Percentiles rank a stretch among this genome's conserved stretches.
Conservation (phyloP, 2,113 vertebrate species). For the Ginglymostoma cirratum region DNA sequence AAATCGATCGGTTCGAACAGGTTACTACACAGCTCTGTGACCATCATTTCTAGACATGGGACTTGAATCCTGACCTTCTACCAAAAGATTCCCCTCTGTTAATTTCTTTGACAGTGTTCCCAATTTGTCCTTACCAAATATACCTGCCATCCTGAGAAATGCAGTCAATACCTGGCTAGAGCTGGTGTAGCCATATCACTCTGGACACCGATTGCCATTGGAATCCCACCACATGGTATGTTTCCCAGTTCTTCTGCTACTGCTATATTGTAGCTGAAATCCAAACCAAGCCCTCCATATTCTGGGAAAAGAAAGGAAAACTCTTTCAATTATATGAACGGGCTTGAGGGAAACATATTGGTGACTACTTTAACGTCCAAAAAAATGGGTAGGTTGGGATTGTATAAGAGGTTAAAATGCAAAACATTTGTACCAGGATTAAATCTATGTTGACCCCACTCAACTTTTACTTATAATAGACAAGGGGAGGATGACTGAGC, state of each 20-base stretch:
- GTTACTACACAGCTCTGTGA: too few species aligned
- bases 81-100: too few species aligned
- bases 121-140: not conserved
- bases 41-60: too few species aligned
- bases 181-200: constrained; percentile 75
- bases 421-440: not conserved
- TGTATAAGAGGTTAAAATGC: not conserved
- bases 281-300: constrained; percentile 74
- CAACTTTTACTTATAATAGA: not conserved
- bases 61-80: too few species aligned
- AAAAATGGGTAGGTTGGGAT: not conserved
- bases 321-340: not conserved
- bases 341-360: not conserved
- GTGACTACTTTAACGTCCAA: not conserved
- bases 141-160: not conserved
- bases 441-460: not conserved
- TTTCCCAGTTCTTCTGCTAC: constrained; percentile 73
- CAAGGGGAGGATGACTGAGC: not conserved
- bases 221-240: constrained; percentile 68
- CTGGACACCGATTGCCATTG: constrained; percentile 79
- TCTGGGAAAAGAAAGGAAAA: constrained; percentile 53
- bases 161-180: constrained; percentile 64
- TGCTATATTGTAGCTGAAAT: constrained; percentile 75
- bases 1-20: too few species aligned
- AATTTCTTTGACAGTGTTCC: not conserved